Percentiles rank a stretch among this genome's conserved stretches.
Evolutionary conservation across 2,888 invertebrate genomes (phyloP).

Genomic region (Lithophane semibrunnea): DNA sequence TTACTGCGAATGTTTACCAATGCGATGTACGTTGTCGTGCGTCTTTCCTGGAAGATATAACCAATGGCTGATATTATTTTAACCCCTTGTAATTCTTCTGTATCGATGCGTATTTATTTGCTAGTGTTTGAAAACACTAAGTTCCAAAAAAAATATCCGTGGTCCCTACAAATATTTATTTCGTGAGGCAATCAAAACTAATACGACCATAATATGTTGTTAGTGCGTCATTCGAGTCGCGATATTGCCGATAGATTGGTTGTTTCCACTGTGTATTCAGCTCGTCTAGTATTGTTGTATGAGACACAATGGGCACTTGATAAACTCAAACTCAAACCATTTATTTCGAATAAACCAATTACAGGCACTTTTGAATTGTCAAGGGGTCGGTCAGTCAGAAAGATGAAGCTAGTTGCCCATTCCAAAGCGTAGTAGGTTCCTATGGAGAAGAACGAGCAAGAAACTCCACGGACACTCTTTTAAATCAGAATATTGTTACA

Average conservation of each 20-base stretch:
- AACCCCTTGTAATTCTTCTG: background rate
- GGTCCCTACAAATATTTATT: constrained; percentile 14
- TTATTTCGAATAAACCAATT: too few species aligned
- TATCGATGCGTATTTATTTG: background rate
- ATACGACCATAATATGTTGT: background rate
- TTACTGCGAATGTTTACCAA: too few species aligned
- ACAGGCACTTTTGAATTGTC: too few species aligned
- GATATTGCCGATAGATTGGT: background rate
- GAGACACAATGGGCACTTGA: too few species aligned
- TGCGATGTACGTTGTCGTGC: too few species aligned
- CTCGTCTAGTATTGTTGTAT: background rate
- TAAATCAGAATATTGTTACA: too few species aligned
- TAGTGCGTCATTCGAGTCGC: background rate
- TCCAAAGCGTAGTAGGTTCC: too few species aligned
- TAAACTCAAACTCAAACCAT: too few species aligned
- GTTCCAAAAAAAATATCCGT: background rate
- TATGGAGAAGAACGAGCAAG: too few species aligned
- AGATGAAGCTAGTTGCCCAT: too few species aligned
- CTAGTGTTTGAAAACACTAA: background rate
- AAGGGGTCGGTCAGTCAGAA: too few species aligned
- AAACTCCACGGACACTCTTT: too few species aligned
- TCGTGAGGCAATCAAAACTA: background rate
- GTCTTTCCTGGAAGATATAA: background rate
- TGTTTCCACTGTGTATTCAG: background rate
- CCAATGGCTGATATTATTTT: background rate